Percentiles rank a stretch among this genome's conserved stretches.
phyloP scores from a whole-genome alignment of 2,113 vertebrate genomes.

The Chaetodon auriga region DNA sequence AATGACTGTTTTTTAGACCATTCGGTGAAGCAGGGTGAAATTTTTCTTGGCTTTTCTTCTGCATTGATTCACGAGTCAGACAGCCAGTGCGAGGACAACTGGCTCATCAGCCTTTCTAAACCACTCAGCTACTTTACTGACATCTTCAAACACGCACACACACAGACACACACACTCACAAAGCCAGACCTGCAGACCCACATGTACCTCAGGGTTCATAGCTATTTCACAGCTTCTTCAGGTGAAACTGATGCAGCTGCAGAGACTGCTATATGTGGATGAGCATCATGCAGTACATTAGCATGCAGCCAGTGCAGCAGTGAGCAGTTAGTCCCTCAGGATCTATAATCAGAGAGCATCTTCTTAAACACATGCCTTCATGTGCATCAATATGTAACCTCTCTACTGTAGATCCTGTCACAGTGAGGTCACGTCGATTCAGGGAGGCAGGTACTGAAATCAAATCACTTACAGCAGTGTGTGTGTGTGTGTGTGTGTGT shows the following conservation, averaged over 20 bases:
- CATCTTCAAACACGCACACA: background rate
- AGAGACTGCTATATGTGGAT: background rate
- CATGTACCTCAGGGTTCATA: background rate
- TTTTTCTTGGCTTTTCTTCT: background rate
- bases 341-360: conserved; percentile 19
- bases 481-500: background rate
- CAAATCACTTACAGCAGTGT: background rate
- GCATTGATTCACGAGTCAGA: conserved; percentile 1
- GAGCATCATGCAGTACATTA: background rate
- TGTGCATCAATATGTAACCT: conserved; percentile 9
- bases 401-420: background rate
- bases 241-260: background rate
- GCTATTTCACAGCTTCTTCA: background rate
- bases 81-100: background rate
- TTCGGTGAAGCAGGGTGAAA: background rate
- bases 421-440: conserved; percentile 4
- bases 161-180: background rate
- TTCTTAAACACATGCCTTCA: background rate
- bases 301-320: background rate
- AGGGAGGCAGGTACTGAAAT: conserved; percentile 1
- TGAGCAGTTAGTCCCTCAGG: background rate
- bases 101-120: background rate
- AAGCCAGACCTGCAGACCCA: background rate
- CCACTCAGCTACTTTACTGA: background rate
- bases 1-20: background rate